These are phyloP conservation scores for Hydrozoanthus gracilis DNA, from an alignment of 92 coral and sea anemone genomes.

Conservation along the genomic window DNA sequence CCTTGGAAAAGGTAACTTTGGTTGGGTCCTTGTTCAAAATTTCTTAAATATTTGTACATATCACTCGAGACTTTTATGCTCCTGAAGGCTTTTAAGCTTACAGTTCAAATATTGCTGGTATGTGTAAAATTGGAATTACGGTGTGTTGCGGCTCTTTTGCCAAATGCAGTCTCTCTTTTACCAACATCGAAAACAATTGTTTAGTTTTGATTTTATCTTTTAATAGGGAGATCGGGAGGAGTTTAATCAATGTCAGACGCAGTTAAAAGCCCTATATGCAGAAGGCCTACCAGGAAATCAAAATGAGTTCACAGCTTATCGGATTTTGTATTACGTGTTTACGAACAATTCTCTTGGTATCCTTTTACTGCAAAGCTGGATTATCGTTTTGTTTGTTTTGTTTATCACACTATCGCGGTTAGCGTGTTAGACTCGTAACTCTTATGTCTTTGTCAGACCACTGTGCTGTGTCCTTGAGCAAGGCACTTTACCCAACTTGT, in stretches of 20 bases:
- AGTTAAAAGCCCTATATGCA: constrained; percentile 90
- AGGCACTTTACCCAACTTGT: too few species aligned
- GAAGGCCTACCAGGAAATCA: constrained; percentile 75
- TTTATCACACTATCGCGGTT: too few species aligned
- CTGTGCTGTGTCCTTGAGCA: too few species aligned
- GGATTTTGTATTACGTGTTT: constrained; percentile 87
- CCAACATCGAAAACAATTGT: background rate
- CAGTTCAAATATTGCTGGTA: background rate
- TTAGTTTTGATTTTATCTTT: background rate
- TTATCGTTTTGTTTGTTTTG: too few species aligned
- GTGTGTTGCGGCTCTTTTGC: background rate
- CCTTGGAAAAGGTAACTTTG: constrained; percentile 85
- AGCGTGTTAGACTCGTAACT: too few species aligned
- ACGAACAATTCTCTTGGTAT: constrained; percentile 94
- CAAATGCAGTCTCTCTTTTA: background rate
- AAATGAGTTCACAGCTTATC: constrained; percentile 88
- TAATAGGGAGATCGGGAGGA: constrained; percentile 98
- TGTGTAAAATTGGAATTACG: background rate
- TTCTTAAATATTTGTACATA: background rate
- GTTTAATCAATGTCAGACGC: constrained; percentile 99
- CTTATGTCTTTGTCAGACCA: too few species aligned
- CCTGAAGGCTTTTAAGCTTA: background rate
- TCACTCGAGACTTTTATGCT: too few species aligned
- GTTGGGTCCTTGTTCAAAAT: too few species aligned
- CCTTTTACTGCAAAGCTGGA: constrained; percentile 61